These are phyloP conservation scores for Chroicocephalus ridibundus DNA, from an alignment of 2,113 vertebrate species.

Conservation along the genomic window DNA sequence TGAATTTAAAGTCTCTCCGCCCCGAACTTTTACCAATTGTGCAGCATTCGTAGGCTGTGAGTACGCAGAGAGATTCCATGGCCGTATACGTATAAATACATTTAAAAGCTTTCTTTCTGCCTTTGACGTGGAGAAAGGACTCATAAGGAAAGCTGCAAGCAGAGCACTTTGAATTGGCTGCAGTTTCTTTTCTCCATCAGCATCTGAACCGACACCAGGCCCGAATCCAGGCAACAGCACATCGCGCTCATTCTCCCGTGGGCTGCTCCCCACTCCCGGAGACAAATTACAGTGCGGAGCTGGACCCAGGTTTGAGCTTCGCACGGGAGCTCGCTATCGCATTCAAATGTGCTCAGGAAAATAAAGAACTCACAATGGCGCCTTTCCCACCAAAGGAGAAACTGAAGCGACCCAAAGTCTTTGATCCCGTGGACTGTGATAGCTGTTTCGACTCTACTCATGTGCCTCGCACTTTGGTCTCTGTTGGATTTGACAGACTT, in stretches of 20 bases:
- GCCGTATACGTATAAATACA: background rate
- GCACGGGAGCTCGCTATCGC: background rate
- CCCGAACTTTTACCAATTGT: background rate
- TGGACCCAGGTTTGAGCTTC: background rate
- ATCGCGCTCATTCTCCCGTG: background rate
- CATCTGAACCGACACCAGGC: background rate
- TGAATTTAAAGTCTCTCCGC: background rate
- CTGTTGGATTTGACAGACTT: slow-evolving; percentile 17
- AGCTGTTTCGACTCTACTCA: background rate
- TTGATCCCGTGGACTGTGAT: background rate
- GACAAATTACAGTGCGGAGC: background rate
- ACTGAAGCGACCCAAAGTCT: background rate
- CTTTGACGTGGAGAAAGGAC: background rate
- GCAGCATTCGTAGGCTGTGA: background rate
- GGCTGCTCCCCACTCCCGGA: background rate
- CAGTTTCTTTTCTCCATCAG: background rate
- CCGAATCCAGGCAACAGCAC: background rate
- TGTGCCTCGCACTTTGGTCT: background rate
- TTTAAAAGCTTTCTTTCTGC: background rate
- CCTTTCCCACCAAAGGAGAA: background rate
- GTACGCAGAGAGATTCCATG: background rate
- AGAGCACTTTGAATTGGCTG: background rate
- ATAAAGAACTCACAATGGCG: background rate
- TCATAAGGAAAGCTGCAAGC: background rate
- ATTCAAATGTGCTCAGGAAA: background rate